Base-by-base conservation (phyloP, 1,140 invertebrate species). In the Drosophila subpulchrella region DNA sequence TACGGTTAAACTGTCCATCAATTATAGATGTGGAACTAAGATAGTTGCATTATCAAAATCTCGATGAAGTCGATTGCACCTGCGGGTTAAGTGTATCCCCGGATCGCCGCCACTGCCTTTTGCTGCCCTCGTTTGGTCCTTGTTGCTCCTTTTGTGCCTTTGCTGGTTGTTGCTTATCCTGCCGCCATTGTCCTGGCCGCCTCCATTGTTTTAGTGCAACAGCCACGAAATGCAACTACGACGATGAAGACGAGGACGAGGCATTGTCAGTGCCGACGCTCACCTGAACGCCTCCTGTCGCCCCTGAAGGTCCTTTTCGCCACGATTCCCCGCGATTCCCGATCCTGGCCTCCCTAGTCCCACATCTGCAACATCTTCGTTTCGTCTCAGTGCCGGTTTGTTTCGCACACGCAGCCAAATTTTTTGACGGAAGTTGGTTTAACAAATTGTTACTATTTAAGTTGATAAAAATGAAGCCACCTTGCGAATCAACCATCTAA, bases 191-290 rank as follows among this genome's bases (percentile, higher is more conserved):
- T 81, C 74, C 73, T 76, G 61, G 47, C 38, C 50, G 73, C 27
- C 38, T 41, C 53, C 44, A 65, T 80, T 80, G 78, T 80, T 46
- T 75, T 60, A 57, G 55, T 59, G 77, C 78, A 80, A 80, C 77
- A 74, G 71, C 71, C 75, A 78, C 75, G 74, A 78, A 78, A 77
- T 80, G 71, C 77, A 72, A 79, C 76, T 61, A 60, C 30, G 30
- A 11, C 10, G 34, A 6, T 0, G 34, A 36, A 12, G 50, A 32
- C 27, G 34, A 46, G 56, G 38, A 68, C 46, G 59, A 54, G 41
- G 48, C 71, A 75, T 75, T 81, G 78, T 76, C 65, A 72, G 63
- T 61, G 72, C 32, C 54, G 65, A 42, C 75, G 74, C 41, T 63
- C 59, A 77, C 75, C 75, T 77, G 75, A 67, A 77, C 63, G 75